A percentile compares a stretch with the other conserved stretches of the same genome.
Conservation (phyloP, 2,797 vertebrate species). For the Apodemus agrarius region DNA sequence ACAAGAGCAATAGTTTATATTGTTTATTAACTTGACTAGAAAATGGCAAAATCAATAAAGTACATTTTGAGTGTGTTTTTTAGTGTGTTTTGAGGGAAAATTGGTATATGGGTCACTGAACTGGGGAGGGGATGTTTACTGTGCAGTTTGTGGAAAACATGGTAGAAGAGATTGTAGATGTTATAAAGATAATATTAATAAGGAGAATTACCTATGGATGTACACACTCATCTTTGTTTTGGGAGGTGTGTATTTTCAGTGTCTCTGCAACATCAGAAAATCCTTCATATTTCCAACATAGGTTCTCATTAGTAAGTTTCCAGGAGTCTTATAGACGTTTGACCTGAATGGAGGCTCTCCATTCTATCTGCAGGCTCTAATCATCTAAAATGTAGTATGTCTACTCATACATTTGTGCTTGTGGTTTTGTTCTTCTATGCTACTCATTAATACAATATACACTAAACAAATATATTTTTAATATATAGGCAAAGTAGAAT, state of each 20-base stretch:
- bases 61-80: background rate
- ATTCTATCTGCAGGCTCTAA: background rate
- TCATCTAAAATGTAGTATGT: no score
- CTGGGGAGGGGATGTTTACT: background rate
- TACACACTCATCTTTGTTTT: background rate
- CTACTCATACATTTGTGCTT: no score
- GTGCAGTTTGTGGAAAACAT: rapidly evolving
- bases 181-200: background rate
- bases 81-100: background rate
- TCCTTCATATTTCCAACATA: background rate
- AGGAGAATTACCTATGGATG: no score
- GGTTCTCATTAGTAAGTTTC: no score
- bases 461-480: no score
- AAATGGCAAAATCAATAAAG: background rate
- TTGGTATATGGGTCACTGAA: no score
- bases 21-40: background rate
- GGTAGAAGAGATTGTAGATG: background rate
- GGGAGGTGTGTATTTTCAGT: background rate
- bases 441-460: background rate
- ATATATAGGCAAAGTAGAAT: background rate
- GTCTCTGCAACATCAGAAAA: background rate
- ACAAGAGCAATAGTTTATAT: no score
- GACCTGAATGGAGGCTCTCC: no score
- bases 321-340: rapidly evolving
- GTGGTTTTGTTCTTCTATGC: background rate